These are phyloP conservation scores for Melanostoma scalare DNA, from an alignment of 2,888 invertebrate genomes.

Conservation along the genomic window DNA sequence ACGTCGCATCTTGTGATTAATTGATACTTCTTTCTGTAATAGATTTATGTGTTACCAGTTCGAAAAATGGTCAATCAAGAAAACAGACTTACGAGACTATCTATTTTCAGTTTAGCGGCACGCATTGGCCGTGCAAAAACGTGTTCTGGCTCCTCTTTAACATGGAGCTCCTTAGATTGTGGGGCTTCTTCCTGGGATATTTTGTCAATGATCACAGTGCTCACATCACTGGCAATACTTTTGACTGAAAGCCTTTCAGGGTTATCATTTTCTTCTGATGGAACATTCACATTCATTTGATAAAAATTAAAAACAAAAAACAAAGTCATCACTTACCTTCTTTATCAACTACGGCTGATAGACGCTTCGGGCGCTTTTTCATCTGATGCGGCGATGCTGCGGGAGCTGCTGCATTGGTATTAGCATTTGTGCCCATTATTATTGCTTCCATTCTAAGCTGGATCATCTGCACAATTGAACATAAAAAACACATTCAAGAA, in stretches of 20 bases:
- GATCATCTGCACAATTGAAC: constrained; percentile 27
- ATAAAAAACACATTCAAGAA: background rate
- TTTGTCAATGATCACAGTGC: constrained; percentile 30
- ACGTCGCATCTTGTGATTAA: constrained; percentile 77
- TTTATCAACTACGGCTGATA: constrained; percentile 76
- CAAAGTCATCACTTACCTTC: constrained; percentile 69
- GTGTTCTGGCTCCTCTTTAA: constrained; percentile 66
- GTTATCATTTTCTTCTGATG: constrained; percentile 26
- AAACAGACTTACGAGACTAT: constrained; percentile 73
- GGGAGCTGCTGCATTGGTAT: background rate
- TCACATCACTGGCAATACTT: constrained; percentile 8
- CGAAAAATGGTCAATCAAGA: too few species aligned
- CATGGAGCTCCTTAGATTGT: constrained; percentile 61
- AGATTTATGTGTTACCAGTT: background rate
- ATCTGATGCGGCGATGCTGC: constrained; percentile 78
- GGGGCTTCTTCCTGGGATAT: background rate
- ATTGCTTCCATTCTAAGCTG: constrained; percentile 42
- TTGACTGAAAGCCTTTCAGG: background rate
- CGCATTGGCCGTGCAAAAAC: constrained; percentile 78
- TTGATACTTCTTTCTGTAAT: constrained; percentile 76
- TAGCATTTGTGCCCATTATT: constrained; percentile 32
- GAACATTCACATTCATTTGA: background rate
- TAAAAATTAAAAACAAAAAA: background rate
- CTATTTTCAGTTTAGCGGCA: constrained; percentile 78
- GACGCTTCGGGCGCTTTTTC: constrained; percentile 78